These are phyloP conservation scores for Hippopotamyrus pictus DNA, from an alignment of 2,797 vertebrate genomes.

Conservation along the genomic window DNA sequence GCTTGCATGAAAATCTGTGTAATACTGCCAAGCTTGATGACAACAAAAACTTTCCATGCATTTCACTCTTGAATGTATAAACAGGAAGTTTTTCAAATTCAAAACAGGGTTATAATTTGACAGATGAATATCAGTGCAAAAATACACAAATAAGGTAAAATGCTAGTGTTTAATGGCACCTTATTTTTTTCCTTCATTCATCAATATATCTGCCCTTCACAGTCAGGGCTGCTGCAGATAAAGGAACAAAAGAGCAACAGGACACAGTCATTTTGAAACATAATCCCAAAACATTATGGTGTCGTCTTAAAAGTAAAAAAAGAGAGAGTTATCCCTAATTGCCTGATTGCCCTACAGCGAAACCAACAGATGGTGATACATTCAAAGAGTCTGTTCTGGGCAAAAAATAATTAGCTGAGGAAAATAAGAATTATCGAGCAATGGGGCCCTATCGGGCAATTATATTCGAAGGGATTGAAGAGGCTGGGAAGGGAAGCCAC, in stretches of 20 bases:
- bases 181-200: background rate
- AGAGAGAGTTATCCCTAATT: background rate
- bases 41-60: background rate
- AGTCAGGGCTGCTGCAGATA: background rate
- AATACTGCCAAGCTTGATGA: background rate
- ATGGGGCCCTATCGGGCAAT: constrained; percentile 16
- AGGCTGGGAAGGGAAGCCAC: background rate
- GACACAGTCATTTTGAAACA: background rate
- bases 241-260: background rate
- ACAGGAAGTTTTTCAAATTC: background rate
- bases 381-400: constrained; percentile 31
- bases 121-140: background rate
- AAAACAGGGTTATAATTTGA: background rate
- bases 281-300: background rate
- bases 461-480: constrained; percentile 15
- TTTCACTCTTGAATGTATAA: background rate
- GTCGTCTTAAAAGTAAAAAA: background rate
- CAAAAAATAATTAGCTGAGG: constrained; percentile 34
- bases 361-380: constrained; percentile 29
- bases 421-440: constrained; percentile 39
- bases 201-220: background rate
- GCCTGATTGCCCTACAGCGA: constrained; percentile 14
- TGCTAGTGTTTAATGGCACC: background rate
- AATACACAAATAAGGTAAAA: background rate
- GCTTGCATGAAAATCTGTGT: background rate